These are phyloP conservation scores for Pediacus dermestoides DNA, from an alignment of 2,888 invertebrate genomes.

Conservation along the genomic window DNA sequence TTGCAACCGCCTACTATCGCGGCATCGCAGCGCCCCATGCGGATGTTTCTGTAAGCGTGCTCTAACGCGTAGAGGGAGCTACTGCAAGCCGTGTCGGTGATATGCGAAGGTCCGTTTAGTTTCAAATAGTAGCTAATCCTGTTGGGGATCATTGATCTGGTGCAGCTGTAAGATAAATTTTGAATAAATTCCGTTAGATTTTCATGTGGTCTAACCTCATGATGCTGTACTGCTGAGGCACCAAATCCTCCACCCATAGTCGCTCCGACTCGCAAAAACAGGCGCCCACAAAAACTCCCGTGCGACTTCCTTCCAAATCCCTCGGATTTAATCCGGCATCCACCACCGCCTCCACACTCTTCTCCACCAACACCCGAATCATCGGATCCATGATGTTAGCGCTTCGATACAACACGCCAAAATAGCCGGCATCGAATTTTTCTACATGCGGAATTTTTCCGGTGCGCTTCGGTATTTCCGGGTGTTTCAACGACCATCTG, in stretches of 20 bases:
- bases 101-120: conserved; percentile 82
- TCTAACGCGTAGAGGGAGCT: conserved; percentile 87
- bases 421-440: conserved; percentile 57
- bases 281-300: conserved; percentile 77
- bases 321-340: conserved; percentile 67
- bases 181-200: not conserved
- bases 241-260: not conserved
- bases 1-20: conserved; percentile 88
- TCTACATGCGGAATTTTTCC: conserved; percentile 60
- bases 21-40: conserved; percentile 78
- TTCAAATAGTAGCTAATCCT: conserved; percentile 86
- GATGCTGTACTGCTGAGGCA: not conserved
- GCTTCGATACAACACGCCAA: conserved; percentile 53
- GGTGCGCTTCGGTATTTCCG: conserved; percentile 57
- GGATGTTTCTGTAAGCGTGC: conserved; percentile 71
- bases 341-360: conserved; percentile 57
- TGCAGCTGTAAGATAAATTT: conserved; percentile 36
- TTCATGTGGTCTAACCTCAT: not conserved
- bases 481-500: conserved; percentile 68
- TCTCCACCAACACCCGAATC: conserved; percentile 58
- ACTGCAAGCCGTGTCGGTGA: conserved; percentile 92
- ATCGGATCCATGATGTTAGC: conserved; percentile 56
- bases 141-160: conserved; percentile 87
- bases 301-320: conserved; percentile 66
- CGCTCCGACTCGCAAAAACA: conserved; percentile 71